phyloP scores from a whole-genome alignment of 2,888 invertebrate genomes.

The Epinotia demarniana region DNA sequence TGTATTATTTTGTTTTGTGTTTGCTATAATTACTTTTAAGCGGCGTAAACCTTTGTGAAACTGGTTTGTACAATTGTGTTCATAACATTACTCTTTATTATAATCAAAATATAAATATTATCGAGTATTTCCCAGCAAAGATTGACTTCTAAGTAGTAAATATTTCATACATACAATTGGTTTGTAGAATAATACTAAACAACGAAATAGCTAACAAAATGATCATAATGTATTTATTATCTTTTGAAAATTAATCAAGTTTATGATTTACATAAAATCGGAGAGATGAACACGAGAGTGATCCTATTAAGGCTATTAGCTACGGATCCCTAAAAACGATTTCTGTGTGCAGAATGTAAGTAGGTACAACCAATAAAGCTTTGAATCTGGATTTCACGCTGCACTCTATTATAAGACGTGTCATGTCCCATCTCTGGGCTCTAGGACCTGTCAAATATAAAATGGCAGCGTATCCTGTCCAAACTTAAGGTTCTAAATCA shows the following conservation, averaged over 20 bases:
- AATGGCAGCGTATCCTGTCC: slow-evolving; percentile 68
- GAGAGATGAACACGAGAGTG: not conserved
- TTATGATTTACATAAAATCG: not conserved
- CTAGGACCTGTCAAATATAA: slow-evolving; percentile 61
- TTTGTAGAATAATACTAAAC: not conserved
- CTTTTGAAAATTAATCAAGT: too few relatives aligned
- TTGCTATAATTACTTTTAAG: not conserved
- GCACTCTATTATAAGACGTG: slow-evolving; percentile 34
- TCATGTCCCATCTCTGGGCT: slow-evolving; percentile 44
- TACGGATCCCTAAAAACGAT: not conserved
- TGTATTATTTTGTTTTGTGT: not conserved
- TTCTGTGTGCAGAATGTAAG: slow-evolving; percentile 11
- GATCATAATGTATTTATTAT: too few relatives aligned
- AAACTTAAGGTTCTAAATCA: slow-evolving; percentile 65
- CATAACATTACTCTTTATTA: not conserved
- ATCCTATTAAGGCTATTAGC: not conserved
- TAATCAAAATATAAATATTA: not conserved
- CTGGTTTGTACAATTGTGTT: not conserved
- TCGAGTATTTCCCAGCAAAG: not conserved
- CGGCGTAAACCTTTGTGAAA: not conserved
- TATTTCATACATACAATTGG: not conserved
- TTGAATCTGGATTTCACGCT: slow-evolving; percentile 36
- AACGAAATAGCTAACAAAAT: not conserved
- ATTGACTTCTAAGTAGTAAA: not conserved
- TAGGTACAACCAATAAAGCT: slow-evolving; percentile 3